Evolutionary conservation across 2,113 vertebrate species (phyloP), one percentile per base, ranked within the genome.

Genomic region (Dolichotis patagonum): DNA sequence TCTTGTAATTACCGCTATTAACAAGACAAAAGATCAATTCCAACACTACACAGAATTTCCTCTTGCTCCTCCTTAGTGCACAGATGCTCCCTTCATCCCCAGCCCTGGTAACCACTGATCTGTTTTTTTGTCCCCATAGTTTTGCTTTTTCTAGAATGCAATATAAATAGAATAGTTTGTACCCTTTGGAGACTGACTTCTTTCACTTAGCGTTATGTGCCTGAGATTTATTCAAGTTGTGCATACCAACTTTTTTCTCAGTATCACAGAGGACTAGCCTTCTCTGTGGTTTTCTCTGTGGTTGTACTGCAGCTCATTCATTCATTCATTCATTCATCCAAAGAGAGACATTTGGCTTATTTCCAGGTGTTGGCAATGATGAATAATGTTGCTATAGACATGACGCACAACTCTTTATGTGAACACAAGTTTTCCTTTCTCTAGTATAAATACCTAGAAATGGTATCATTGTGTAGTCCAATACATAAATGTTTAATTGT

Each of bases 81-180:
- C 71, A 85, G 24, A 78, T 58, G 3, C 13, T 73, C 38, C 77
- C 69, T 85, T 28, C 52, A 63, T 32, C 11, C 32, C 65, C 88
- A 22, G 30, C 22, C 43, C 65, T 75, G 43, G 41, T 19, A 83
- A 91, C 60, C 49, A 81, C 56, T 46, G 26, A 75, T 90, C 62
- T 94, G 28, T 28, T 88, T 58, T 58, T 80, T 30, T 67, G 75
- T 62, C 30, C 77, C 93, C 71, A 1, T 12, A 32, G 20, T 71
- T 75, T 65, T 65, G 20, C 87, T 71, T 65, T 93, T 95, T 92
- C 71, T 67, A 85, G 84, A 62, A 90, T 41, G 41, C 19, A 54
- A 35, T 75, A 78, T 12, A 43, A 85, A 46, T 41, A 41, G 63
- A 81, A 67, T 12, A 63, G 26, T 38, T 56, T 63, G 2, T 43